Base-by-base conservation (phyloP, 2,888 invertebrate genomes). In the Boloria selene region DNA sequence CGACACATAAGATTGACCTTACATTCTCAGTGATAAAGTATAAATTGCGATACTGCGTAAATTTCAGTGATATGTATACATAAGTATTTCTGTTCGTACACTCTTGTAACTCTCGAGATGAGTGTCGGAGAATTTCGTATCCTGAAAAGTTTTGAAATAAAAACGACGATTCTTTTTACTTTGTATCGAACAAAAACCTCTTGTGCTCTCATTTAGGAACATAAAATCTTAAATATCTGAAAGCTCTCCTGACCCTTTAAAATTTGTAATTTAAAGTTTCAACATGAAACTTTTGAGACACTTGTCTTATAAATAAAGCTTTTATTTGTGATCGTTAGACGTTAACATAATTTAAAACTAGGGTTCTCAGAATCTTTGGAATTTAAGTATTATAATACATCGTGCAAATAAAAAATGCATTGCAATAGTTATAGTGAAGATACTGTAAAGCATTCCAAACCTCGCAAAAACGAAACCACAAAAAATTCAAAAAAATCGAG, bases 91-190 rank as follows among this genome's bases (percentile, higher is more conserved):
- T 79, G 76, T 81, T 81, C 80, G 77, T 80, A 77, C 82, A 80
- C 81, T 82, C 79, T 76, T 73, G 78, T 76, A 79, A 80, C 81
- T 82, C 85, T 86, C 79, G 79, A 84, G 83, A 83, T 81, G 82
- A 86, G 86, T 82, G 82, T 82, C 83, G 76, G 78, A 81, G 79
- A 79, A 78, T 81, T 53, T 22, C 44, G 79, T 79, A 77, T 78
- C 78, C 77, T 78, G 67, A 67, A 73, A 70, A 68, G 59, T 68
- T 70, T 52, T 61, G 65, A 61, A 68, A 72, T 65, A 67, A 71
- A 71, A 68, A 64, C 69, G 64, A 60, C 61, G 52, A 50, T 68
- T 66, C 70, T 73, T 72, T 71, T 66, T 65, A 64, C 65, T 70
- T 72, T 67, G 63, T 67, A 65, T 67, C 68, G 68, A 63, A 69